Base-by-base conservation (phyloP, 2,888 invertebrate genomes). In the Chaetogeoica ovagalla region DNA sequence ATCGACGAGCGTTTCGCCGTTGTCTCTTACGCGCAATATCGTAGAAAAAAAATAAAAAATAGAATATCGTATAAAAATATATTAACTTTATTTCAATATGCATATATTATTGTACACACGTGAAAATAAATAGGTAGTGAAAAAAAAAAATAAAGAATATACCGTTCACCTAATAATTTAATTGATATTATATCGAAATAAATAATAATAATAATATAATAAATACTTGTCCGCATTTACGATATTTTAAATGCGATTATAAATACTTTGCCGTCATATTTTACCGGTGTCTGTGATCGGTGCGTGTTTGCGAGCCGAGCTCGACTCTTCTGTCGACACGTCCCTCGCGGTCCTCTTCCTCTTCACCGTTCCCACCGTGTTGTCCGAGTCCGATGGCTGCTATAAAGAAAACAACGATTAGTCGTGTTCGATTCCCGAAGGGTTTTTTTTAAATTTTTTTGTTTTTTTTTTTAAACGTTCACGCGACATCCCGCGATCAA, bases 261-360 rank as follows among this genome's bases (percentile, higher is more conserved):
- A 60, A 68, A 79, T 71, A 71, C 55, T 43, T 57, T 79, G 71
- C 62, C 71, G 23, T 79, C 79, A 79, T 71, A 71, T 71, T 79
- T 79, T 79, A 79, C 79, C 79, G 43, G 79, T 77, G 37, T 81
- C 81, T 48, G 74, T 69, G 15, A 75, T 63, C 63, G 81, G 43
- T 82, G 83, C 30, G 81, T 89, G 84, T 92, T 91, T 83, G 91
- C 91, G 84, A 92, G 89, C 85, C 65, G 83, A 55, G 68, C 73
- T 60, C 7, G 75, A 6, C 6, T 62, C 43, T 52, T 75, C 63
- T 15, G 60, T 55, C 23, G 81, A 75, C 62, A 43, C 75, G 19
- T 81, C 75, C 39, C 75, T 60, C 7, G 59, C 65, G 8, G n/a
- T 69, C 37, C 68, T 72, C 60, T 82, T 73, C 7, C 52, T 55